phyloP scores from a whole-genome alignment of 2,888 invertebrate species.

The Drosophila algonquin region DNA sequence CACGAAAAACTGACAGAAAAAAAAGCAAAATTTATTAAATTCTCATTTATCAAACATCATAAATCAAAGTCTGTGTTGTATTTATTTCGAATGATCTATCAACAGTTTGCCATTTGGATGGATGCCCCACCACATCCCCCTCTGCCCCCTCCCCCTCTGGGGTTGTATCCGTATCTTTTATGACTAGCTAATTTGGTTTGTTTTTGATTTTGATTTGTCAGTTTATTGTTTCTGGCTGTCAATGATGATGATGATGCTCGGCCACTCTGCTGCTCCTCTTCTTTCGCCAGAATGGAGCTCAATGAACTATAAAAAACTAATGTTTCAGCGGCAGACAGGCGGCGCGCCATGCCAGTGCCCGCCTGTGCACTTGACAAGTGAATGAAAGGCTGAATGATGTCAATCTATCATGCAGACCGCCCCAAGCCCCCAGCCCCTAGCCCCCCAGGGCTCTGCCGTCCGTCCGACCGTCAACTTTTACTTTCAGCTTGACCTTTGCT shows the following conservation, averaged over 20 bases:
- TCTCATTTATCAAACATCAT: constrained; percentile 78
- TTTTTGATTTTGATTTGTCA: constrained; percentile 73
- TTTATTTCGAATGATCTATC: constrained; percentile 73
- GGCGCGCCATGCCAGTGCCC: background rate
- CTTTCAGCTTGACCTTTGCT: constrained; percentile 77
- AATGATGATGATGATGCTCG: constrained; percentile 23
- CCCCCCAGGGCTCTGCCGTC: constrained; percentile 10
- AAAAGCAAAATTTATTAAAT: constrained; percentile 74
- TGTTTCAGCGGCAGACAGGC: constrained; percentile 38
- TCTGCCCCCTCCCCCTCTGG: background rate
- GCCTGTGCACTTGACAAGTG: constrained; percentile 72
- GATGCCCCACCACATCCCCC: background rate
- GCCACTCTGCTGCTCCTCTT: constrained; percentile 34
- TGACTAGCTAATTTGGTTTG: constrained; percentile 76
- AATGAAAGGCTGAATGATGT: constrained; percentile 56
- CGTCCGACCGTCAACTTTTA: constrained; percentile 62
- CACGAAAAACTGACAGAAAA: constrained; percentile 30
- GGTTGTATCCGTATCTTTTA: constrained; percentile 50
- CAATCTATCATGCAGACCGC: constrained; percentile 77
- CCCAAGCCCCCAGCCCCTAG: background rate
- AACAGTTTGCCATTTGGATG: constrained; percentile 71
- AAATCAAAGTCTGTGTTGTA: constrained; percentile 62
- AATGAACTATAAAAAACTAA: constrained; percentile 68
- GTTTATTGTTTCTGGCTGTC: constrained; percentile 54
- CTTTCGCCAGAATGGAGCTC: constrained; percentile 44